Base-by-base conservation (phyloP, 2,797 vertebrate species). In the Calcarius lapponicus region DNA sequence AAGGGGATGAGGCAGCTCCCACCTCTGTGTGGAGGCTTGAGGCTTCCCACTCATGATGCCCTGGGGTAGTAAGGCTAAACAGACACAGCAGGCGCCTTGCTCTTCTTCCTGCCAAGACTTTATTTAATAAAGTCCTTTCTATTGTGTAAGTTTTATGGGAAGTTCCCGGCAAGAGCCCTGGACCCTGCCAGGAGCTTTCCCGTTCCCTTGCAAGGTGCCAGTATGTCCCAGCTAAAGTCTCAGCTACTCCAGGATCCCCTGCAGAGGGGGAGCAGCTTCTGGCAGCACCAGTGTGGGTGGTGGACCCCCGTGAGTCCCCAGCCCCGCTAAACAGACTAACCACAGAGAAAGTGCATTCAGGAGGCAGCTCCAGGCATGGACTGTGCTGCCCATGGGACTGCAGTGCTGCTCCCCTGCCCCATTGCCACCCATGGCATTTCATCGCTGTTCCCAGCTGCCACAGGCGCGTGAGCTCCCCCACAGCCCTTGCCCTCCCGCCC, bases 61-160 rank as follows among this genome's bases (percentile, higher is more conserved):
- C 32, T 13, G 21, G 56, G 88, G 60, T 38, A 62, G 47, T 6
- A 31, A n/a, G 38, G 38, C 78, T 57, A 65, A 80, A 62, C 34
- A 92, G 60, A 80, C 14, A 17, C 9, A 19, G 71, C 42, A 50
- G 61, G 51, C 3, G 0, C 29, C 48, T 51, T 7, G 24, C 65
- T 73, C 86, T 67, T 87, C 80, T 56, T 95, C 92, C 92, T 90
- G 48, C 40, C 28, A 25, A 69, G 86, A 73, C 88, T 95, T 94
- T 90, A 90, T 92, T 94, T 1, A 92, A 80, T 90, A 93, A 93
- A 96, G 89, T 92, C 88, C 43, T 85, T 69, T 88, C 58, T 62
- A 34, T 42, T 75, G 54, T 34, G 2, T 32, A 45, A 66, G 72
- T 93, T 92, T 70, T 54, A 45, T 14, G 58, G 60, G 75, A 91